A percentile compares a stretch with the other conserved stretches of the same genome.
Conservation (phyloP, 2,113 vertebrate genomes). For the Heloderma charlesbogerti region DNA sequence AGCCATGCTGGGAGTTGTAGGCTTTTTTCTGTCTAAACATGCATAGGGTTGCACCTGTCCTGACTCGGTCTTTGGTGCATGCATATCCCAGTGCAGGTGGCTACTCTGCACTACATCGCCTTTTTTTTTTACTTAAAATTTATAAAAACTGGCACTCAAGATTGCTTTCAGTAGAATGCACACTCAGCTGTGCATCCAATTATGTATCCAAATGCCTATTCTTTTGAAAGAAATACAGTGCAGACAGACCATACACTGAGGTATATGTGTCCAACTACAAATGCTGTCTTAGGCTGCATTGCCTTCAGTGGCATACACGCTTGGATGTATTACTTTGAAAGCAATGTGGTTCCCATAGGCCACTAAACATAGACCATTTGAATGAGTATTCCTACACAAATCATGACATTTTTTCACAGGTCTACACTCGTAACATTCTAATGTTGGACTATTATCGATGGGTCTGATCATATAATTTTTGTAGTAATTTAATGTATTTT, state of each 20-base stretch:
- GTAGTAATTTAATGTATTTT: constrained; percentile 45
- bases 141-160: no score
- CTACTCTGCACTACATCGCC: background rate
- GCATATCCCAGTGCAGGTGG: background rate
- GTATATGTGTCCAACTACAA: background rate
- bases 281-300: background rate
- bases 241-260: background rate
- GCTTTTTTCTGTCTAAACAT: no score
- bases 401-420: background rate
- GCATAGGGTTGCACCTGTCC: no score
- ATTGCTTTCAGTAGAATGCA: background rate
- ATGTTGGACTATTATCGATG: background rate
- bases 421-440: background rate
- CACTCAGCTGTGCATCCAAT: background rate
- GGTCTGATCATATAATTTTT: background rate
- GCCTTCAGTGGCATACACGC: background rate
- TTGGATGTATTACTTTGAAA: background rate
- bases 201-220: background rate
- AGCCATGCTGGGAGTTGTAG: no score
- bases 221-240: background rate
- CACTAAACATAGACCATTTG: background rate
- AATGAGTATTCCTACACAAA: background rate
- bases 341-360: background rate
- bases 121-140: background rate
- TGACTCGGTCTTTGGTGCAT: background rate